Evolutionary conservation across 2,113 vertebrate species (phyloP), one percentile per base, ranked within the genome.

Genomic region (Cercopithecus mona): DNA sequence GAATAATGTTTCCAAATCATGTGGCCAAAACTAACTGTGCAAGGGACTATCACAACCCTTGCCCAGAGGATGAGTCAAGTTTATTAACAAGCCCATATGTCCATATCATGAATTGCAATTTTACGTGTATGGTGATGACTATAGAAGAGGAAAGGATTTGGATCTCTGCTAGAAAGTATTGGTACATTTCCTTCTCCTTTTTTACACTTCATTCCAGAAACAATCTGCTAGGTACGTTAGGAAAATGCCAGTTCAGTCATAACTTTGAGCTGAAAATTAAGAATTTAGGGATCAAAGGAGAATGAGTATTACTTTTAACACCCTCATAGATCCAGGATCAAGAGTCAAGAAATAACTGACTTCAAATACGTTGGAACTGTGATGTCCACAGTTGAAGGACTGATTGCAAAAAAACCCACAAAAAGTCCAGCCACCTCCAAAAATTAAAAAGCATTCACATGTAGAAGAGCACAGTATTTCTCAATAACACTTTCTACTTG

Each of bases 181-280:
- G 55, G 32, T 61, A 13, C 27, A 96, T 82, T 90, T 50, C 11
- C 8, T 78, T 14, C 4, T 72, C 32, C 50, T 40, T 84, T 89
- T 87, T 35, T 88, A 73, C 83, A 78, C 38, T 3, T 94, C 9
- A 59, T 66, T 66, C 50, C 72, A 81, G 32, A 88, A 94, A 81
- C 45, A 43, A 32, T 94, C 10, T 59, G 7, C 35, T 22, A 76
- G 32, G 17, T 13, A 8, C 8, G 17, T 43, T 40, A n/a, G 23
- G 14, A 14, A 91, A 96, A 91, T 88, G 40, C 4, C 64, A 91
- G n/a, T 59, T 82, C 55, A 86, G 38, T 23, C 38, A 82, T 88
- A 93, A 93, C 27, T 91, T 43, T 91, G 13, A 81, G 43, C 30
- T 72, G 59, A 93, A 96, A 96, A 91, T 91, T 81, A 85, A 85